Evolutionary conservation across 2,797 vertebrate species (phyloP).

Genomic region (Tympanoctomys barrerae): DNA sequence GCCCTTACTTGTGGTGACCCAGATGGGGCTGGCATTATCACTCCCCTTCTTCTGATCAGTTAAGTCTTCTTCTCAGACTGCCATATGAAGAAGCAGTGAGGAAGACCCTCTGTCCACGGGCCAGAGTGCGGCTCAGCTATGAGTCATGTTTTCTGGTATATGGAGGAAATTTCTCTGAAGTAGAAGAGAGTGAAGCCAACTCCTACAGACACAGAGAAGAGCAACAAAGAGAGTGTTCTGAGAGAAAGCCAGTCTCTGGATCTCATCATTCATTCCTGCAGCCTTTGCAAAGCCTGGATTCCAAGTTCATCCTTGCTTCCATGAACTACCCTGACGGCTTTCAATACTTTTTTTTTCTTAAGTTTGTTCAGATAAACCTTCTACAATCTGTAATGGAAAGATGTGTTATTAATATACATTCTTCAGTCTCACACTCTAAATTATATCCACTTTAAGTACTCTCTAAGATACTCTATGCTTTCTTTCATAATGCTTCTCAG

Average conservation of each 20-base stretch:
- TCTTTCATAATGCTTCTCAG: neutral
- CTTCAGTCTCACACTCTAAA: slow-evolving; percentile 10
- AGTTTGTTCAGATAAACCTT: neutral
- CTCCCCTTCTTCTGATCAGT: neutral
- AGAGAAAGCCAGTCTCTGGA: neutral
- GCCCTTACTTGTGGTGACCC: neutral
- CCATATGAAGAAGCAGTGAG: neutral
- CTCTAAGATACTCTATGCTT: neutral
- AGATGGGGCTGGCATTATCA: neutral
- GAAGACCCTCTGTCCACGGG: neutral
- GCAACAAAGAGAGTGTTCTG: neutral
- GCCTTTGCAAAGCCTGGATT: neutral
- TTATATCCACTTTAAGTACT: neutral
- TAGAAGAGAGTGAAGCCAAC: neutral
- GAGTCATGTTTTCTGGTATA: neutral
- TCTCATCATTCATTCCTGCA: neutral
- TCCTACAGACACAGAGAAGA: neutral
- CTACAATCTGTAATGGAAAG: neutral
- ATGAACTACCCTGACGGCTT: neutral
- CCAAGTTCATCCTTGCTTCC: neutral
- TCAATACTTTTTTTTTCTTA: neutral
- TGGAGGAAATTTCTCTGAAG: neutral
- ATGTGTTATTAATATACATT: neutral
- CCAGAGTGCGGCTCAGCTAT: neutral
- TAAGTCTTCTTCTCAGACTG: neutral